These are phyloP conservation scores for Chamaetylas fuelleborni DNA, from an alignment of 2,113 vertebrate genomes.

Conservation along the genomic window DNA sequence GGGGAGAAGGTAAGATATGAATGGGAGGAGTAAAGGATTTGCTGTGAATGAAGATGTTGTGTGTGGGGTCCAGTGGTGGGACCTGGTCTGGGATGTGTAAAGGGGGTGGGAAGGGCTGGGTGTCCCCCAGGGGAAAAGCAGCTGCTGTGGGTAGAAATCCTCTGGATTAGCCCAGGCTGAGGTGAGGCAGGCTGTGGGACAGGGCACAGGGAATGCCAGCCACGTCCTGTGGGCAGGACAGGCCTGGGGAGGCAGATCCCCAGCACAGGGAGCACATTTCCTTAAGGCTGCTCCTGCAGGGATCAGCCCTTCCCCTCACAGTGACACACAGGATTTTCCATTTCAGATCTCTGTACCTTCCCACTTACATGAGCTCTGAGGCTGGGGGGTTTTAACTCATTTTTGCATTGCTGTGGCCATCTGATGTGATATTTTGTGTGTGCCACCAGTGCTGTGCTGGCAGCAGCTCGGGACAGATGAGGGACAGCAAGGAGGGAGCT, in stretches of 20 bases:
- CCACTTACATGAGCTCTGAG: not conserved
- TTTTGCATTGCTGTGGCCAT: not conserved
- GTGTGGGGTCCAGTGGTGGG: not conserved
- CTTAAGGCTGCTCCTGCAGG: fast-evolving
- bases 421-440: fast-evolving
- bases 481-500: not conserved
- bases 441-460: not conserved
- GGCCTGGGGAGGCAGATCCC: not conserved
- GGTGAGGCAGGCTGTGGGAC: not conserved
- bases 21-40: fast-evolving
- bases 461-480: fast-evolving
- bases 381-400: fast-evolving
- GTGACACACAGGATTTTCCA: not conserved
- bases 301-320: not conserved
- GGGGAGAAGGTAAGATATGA: fast-evolving
- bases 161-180: fast-evolving
- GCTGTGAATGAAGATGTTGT: fast-evolving
- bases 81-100: fast-evolving
- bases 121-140: fast-evolving
- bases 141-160: not conserved
- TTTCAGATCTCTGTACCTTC: not conserved
- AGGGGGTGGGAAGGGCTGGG: not conserved
- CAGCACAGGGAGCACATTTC: fast-evolving
- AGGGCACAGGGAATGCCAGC: not conserved
- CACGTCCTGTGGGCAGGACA: not conserved